Evolutionary conservation across 92 coral and sea anemone genomes (phyloP).

Genomic region (Porites evermanni): DNA sequence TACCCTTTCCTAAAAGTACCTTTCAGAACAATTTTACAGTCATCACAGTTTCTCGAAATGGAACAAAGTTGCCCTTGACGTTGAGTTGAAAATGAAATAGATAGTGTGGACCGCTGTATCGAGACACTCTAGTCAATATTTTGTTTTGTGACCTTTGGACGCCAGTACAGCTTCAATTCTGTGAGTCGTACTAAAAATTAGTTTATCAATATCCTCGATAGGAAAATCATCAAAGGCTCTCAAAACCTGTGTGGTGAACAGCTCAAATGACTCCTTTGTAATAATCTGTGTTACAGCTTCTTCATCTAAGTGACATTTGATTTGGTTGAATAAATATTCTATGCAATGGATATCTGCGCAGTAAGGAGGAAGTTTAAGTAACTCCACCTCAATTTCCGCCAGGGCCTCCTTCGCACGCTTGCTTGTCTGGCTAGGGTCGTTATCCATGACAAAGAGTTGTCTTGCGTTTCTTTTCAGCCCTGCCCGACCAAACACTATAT

Average conservation of each 20-base stretch:
- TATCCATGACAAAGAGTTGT: slow-evolving; percentile 74
- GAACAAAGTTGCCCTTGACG: too few species aligned
- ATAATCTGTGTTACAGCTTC: neutral
- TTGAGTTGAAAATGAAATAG: too few species aligned
- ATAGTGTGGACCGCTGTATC: neutral
- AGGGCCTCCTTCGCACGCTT: slow-evolving; percentile 2
- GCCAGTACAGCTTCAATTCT: slow-evolving; percentile 16
- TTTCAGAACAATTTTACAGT: too few species aligned
- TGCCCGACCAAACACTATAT: slow-evolving; percentile 56
- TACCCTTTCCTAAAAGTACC: too few species aligned
- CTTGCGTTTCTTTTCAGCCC: slow-evolving; percentile 40
- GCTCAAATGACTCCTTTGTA: slow-evolving; percentile 27
- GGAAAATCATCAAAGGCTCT: slow-evolving; percentile 31
- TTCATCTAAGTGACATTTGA: slow-evolving; percentile 1
- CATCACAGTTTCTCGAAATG: too few species aligned
- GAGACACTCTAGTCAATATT: neutral
- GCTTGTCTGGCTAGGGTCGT: slow-evolving; percentile 72
- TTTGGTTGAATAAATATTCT: neutral
- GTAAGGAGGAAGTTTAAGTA: neutral
- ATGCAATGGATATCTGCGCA: slow-evolving; percentile 12
- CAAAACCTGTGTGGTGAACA: slow-evolving; percentile 55
- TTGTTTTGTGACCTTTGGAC: slow-evolving; percentile 2
- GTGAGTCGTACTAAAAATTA: neutral
- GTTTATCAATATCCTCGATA: slow-evolving; percentile 5
- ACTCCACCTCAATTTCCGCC: neutral